Percentiles rank a stretch among this genome's conserved stretches.
Conservation (phyloP, 2,888 invertebrate species). For the Dryocosmus kuriphilus region DNA sequence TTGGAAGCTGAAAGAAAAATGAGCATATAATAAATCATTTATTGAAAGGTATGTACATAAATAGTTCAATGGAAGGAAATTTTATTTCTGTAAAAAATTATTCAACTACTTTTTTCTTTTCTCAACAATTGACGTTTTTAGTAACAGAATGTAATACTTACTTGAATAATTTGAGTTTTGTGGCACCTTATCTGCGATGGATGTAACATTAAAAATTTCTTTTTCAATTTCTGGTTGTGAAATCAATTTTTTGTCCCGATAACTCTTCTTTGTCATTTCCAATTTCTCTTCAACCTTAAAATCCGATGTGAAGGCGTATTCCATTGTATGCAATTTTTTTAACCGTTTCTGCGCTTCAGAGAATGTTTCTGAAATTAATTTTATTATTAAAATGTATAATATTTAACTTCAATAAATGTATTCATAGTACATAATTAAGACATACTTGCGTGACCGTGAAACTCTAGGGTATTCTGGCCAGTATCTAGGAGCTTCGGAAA, state of each 20-base stretch:
- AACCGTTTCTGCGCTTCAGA: not conserved
- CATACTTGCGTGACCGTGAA: constrained; percentile 2
- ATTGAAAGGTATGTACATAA: too few relatives aligned
- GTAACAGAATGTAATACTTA: not conserved
- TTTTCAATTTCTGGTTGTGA: not conserved
- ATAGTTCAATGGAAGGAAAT: too few relatives aligned
- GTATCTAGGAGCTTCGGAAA: not conserved
- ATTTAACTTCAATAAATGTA: not conserved
- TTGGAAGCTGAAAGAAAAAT: not conserved
- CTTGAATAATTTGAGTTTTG: not conserved
- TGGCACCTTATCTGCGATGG: not conserved
- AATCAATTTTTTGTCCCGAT: not conserved
- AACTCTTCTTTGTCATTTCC: not conserved
- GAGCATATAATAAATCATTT: not conserved
- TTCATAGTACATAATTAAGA: not conserved
- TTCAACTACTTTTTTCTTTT: not conserved
- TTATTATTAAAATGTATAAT: not conserved
- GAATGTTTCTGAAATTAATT: not conserved
- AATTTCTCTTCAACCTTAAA: not conserved
- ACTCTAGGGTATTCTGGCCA: not conserved
- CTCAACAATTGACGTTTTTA: not conserved
- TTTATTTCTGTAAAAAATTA: too few relatives aligned
- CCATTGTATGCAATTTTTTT: not conserved
- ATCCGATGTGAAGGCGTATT: not conserved
- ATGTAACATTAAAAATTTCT: not conserved